These are phyloP conservation scores for Vulpes ferrilata DNA, from an alignment of 2,113 vertebrate species.

Conservation along the genomic window DNA sequence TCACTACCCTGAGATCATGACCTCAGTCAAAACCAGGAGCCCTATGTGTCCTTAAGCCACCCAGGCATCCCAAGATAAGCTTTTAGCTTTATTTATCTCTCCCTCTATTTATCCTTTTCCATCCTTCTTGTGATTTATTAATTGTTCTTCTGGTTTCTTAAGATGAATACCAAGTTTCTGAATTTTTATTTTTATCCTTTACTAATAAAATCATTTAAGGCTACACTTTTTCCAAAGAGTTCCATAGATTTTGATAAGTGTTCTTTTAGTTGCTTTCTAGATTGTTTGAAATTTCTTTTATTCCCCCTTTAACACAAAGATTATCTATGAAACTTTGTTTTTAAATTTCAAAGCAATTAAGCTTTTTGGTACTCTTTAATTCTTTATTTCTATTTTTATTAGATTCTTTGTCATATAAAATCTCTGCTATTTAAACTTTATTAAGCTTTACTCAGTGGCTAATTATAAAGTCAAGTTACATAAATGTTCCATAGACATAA, in stretches of 20 bases:
- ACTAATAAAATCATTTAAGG: not conserved
- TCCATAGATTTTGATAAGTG: not conserved
- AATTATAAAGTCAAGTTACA: constrained; percentile 35
- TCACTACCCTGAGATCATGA: not conserved
- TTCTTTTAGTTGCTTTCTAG: constrained; percentile 12
- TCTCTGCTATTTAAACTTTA: not conserved
- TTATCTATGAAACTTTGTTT: constrained; percentile 41
- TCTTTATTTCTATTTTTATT: constrained; percentile 41
- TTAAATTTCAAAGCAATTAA: constrained; percentile 46
- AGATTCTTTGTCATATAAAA: not conserved
- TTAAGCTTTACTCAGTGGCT: not conserved
- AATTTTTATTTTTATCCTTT: constrained; percentile 25
- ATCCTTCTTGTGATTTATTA: constrained; percentile 10
- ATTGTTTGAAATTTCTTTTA: constrained; percentile 25
- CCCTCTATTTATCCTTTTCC: not conserved
- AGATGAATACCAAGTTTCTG: not conserved
- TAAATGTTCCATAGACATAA: not conserved
- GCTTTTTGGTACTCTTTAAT: not conserved
- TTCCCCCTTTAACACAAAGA: not conserved
- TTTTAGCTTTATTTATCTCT: constrained; percentile 12
- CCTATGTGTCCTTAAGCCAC: not conserved
- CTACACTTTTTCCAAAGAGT: constrained; percentile 1
- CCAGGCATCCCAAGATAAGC: not conserved
- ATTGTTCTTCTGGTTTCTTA: constrained; percentile 7
- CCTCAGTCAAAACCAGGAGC: not conserved